phyloP scores from a whole-genome alignment of 1,140 invertebrate genomes.

The Leptonema lineaticorne region DNA sequence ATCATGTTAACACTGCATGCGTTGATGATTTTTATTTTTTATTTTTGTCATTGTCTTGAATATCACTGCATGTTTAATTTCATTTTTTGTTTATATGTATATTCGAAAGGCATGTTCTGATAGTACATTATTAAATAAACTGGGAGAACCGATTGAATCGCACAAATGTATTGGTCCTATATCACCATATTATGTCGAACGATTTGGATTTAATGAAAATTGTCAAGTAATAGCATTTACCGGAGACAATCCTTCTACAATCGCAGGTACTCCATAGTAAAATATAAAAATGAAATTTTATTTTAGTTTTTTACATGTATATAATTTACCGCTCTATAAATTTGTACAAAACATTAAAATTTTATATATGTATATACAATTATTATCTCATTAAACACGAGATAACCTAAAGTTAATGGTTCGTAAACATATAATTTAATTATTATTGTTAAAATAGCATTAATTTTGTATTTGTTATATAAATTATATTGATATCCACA shows the following conservation, averaged over 20 bases:
- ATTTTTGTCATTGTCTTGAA: neutral
- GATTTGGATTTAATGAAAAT: conserved; percentile 78
- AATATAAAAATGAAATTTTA: too few relatives aligned
- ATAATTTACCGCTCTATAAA: too few relatives aligned
- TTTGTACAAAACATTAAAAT: too few relatives aligned
- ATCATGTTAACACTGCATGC: neutral
- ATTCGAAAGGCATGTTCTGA: conserved; percentile 65
- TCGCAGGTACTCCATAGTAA: conserved; percentile 62
- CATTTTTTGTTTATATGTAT: conserved; percentile 11
- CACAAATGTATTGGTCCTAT: conserved; percentile 70
- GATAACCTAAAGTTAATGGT: too few relatives aligned
- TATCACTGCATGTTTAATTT: conserved; percentile 2
- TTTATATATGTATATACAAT: too few relatives aligned
- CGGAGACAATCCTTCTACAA: conserved; percentile 89
- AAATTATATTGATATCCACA: too few relatives aligned
- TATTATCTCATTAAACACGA: too few relatives aligned
- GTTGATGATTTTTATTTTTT: conserved; percentile 2
- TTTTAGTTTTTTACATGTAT: too few relatives aligned
- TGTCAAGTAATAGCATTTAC: conserved; percentile 88
- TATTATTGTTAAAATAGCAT: too few relatives aligned
- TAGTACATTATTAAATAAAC: conserved; percentile 65
- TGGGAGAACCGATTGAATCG: conserved; percentile 73
- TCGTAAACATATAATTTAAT: too few relatives aligned
- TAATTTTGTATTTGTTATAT: too few relatives aligned
- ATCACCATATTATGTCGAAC: conserved; percentile 75